These are phyloP conservation scores for Bufo gargarizans DNA, from an alignment of 2,113 vertebrate genomes.

Conservation along the genomic window DNA sequence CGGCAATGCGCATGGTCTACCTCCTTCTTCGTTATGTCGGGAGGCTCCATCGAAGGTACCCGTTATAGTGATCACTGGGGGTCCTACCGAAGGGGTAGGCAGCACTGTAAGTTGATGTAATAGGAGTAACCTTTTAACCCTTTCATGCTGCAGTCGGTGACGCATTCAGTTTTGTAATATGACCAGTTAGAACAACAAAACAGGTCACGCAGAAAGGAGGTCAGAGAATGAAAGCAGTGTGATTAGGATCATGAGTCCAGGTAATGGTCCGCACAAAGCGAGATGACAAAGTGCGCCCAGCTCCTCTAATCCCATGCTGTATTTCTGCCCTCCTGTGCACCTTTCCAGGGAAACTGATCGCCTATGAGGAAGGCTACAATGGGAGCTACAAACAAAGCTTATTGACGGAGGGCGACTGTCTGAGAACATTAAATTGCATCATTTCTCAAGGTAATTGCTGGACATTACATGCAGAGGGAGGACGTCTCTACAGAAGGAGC, in stretches of 20 bases:
- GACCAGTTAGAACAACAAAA: background rate
- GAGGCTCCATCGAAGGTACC: no score
- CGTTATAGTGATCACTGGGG: no score
- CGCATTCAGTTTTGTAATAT: background rate
- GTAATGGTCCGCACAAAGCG: slow-evolving; percentile 7
- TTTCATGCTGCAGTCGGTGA: background rate
- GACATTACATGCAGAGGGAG: background rate
- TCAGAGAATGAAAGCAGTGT: background rate
- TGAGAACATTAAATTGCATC: background rate
- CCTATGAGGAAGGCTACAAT: slow-evolving; percentile 7
- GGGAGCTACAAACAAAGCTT: background rate
- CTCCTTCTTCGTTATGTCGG: no score
- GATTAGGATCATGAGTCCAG: slow-evolving; percentile 27
- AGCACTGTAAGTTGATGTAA: no score
- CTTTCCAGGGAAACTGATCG: background rate
- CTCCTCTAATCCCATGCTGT: slow-evolving; percentile 14
- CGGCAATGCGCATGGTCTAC: no score
- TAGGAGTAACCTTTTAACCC: background rate
- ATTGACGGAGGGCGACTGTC: background rate
- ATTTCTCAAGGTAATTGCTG: background rate
- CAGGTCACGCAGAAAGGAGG: slow-evolving; percentile 9
- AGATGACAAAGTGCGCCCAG: slow-evolving; percentile 9
- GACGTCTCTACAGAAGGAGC: background rate
- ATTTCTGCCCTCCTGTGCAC: slow-evolving; percentile 9
- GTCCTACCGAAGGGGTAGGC: no score